Conservation (phyloP, 2,113 vertebrate species). For the Microtus richardsoni region DNA sequence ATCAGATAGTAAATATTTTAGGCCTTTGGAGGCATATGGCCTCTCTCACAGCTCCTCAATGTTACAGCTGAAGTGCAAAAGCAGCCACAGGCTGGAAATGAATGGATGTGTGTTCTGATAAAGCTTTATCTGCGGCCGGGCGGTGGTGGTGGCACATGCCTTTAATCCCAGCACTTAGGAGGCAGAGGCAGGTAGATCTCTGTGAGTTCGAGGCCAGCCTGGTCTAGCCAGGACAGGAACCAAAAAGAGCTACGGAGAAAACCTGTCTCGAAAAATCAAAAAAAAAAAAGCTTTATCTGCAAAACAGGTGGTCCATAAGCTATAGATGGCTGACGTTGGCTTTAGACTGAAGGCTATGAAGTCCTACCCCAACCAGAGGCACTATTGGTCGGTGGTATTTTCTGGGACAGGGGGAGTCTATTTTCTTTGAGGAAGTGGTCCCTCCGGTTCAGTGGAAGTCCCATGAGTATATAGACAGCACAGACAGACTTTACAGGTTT, state of each 20-base stretch:
- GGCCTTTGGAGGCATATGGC: not conserved
- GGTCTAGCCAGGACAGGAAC: no score
- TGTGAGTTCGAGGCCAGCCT: no score
- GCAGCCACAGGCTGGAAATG: not conserved
- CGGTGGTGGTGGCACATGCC: no score
- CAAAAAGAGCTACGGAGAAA: no score
- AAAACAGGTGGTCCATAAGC: not conserved
- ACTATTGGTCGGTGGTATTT: not conserved
- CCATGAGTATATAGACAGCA: not conserved
- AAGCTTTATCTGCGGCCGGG: constrained; percentile 4
- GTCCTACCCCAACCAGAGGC: not conserved
- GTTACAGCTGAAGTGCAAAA: not conserved
- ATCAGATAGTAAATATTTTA: not conserved
- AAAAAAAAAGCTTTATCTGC: constrained; percentile 22
- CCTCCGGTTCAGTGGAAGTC: not conserved
- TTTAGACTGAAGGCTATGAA: not conserved
- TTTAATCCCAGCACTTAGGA: no score
- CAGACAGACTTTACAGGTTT: not conserved
- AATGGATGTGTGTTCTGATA: not conserved
- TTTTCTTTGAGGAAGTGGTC: not conserved
- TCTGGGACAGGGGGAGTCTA: not conserved
- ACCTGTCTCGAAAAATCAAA: no score
- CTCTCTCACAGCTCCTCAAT: not conserved
- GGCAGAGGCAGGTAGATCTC: no score
- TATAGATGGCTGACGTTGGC: not conserved